Base-by-base conservation (phyloP, 2,113 vertebrate genomes). In the Ophthalmotilapia sp. region DNA sequence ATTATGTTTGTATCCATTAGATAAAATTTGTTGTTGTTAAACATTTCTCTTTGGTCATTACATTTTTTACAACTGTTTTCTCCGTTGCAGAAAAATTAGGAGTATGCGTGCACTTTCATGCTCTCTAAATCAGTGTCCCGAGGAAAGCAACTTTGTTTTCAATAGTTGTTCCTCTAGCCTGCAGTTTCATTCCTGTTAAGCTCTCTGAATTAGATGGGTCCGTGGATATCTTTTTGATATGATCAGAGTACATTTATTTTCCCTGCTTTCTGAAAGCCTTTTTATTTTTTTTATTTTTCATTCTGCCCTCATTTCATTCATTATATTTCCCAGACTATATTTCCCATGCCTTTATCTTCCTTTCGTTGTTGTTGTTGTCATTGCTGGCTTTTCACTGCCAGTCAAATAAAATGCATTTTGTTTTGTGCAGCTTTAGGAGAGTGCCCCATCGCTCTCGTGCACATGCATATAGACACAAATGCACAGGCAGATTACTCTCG, bases 201-300 rank as follows among this genome's bases (percentile, higher is more conserved):
- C 56, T 26, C 33, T 79, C 26, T 85, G 47, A 89, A 83, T 89
- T 33, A 79, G 40, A 79, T 33, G 17, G 9, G 17, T 90, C 70
- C 3, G 23, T 29, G 33, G 15, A 86, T 82, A 83, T 92, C 42
- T 88, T 88, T 86, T 88, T 89, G 89, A 94, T 90, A 91, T 42
- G 62, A 89, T 93, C 89, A 85, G 79, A 86, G 47, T 51, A 40
- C 84, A 91, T 92, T 91, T 82, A 80, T 90, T 84, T 85, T 70
- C 60, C 14, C 80, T 36, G 83, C 84, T 77, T 84, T 82, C 49
- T 90, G 84, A 90, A 91, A 91, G 90, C 90, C 84, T 90, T 89
- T 51, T 91, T 49, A 93, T 94, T 86, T 83, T 83, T 83, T 89
- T 87, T 81, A 47, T 85, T 91, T 94, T 94, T 94, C 90, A 92